Evolutionary conservation across 2,797 vertebrate species (phyloP), one percentile per base, ranked within the genome.

Genomic region (Coilia nasus): DNA sequence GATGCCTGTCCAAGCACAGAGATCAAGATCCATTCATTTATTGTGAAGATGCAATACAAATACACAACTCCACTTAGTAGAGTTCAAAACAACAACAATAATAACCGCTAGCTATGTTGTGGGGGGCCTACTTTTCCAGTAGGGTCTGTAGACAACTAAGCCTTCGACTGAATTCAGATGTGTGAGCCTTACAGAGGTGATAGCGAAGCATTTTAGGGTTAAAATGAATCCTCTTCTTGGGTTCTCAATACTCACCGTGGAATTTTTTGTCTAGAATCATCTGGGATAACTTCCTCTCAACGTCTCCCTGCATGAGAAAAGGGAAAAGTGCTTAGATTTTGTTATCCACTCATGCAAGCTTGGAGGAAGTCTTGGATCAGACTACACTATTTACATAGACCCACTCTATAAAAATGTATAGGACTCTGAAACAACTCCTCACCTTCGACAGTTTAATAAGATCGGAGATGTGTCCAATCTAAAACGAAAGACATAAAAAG

Each of bases 211-310:
- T 41, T 41, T 41, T 41, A 41, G 35, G 35, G 35, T 41, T 41
- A 41, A 41, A 41, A 41, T 41, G 2, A 41, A 41, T 5, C 35
- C 35, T 41, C 35, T 41, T 41, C 35, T 41, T 41, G 35, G 35
- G 7, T 15, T 1, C 3, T 6, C 9, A 60, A 14, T 28, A 92
- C 96, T 89, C 93, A 99, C 98, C 98, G 6, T 99, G 97, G 93
- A 99, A 99, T 90, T 99, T 99, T 92, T 98, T 94, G 92, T 99
- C 97, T 95, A 99, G 93, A 91, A 99, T 99, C 98, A 99, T 99
- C 94, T 99, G 98, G 85, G 98, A 99, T 90, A 99, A 92, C 91
- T 99, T 99, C 92, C 97, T 97, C 96, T 99, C 98, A 91, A 99
- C 98, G 9, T 98, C 97, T 81, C 95, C 96, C 98, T 99, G 95